Conservation (phyloP, 2,888 invertebrate species). For the Piscicola geometra region DNA sequence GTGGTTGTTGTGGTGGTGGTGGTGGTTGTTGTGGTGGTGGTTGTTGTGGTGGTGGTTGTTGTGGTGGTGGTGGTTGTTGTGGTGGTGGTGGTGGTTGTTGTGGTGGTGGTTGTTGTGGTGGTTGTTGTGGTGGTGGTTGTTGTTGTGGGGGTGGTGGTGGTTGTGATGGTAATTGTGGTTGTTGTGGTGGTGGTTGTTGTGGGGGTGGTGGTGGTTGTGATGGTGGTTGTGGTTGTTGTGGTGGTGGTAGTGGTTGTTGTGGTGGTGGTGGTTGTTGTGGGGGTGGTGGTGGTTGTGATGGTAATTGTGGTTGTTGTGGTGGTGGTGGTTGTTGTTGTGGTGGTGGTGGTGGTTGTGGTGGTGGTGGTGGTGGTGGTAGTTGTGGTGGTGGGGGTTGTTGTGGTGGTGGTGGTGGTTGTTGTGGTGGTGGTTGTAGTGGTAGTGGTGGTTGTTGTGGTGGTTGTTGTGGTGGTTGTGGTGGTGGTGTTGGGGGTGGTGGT, state of each 20-base stretch:
- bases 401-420: neutral
- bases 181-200: neutral
- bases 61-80: conserved; percentile 11
- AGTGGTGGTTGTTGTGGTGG: too few relatives aligned
- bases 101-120: too few relatives aligned
- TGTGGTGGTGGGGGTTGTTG: neutral
- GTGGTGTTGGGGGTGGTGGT: conserved; percentile 18
- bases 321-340: too few relatives aligned
- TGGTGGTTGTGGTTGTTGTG: conserved; percentile 3
- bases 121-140: too few relatives aligned
- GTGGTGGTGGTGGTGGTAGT: neutral
- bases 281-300: too few relatives aligned
- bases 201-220: neutral
- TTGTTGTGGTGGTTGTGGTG: conserved; percentile 23
- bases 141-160: too few relatives aligned
- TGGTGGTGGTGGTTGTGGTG: too few relatives aligned
- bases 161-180: too few relatives aligned
- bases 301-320: too few relatives aligned
- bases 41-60: conserved; percentile 23
- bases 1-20: conserved; percentile 9
- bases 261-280: conserved; percentile 18
- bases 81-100: too few relatives aligned
- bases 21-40: conserved; percentile 7
- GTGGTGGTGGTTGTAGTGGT: too few relatives aligned
- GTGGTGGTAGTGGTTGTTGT: conserved; percentile 23